Base-by-base conservation (phyloP, 2,888 invertebrate genomes). In the Erebia palarica region DNA sequence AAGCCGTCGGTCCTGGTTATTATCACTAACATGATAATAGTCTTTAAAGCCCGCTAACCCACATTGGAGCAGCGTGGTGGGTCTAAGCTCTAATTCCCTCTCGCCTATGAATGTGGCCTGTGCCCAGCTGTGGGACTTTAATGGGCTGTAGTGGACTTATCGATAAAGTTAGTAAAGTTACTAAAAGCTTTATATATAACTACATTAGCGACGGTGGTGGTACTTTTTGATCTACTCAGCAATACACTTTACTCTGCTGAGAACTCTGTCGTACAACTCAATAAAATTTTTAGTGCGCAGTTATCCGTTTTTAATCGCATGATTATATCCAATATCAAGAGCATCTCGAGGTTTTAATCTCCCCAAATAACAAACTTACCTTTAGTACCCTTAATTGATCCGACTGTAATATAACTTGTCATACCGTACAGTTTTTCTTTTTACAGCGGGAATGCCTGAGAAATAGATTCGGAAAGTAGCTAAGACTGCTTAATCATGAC, bases 281-380 rank as follows among this genome's bases (percentile, higher is more conserved):
- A 3, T 11, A 21, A 57, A 57, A 13, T 47, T 55, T 18, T 21
- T 13, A 21, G 11, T 57, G 27, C 57, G 57, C 57, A 21, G 13
- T 13, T 13, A 58, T 58, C 27, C 14, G 14, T 21, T 58, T 58
- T 58, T 58, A 58, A 27, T 27, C 14, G 27, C 14, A 14, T 58
- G 57, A 27, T 58, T 21, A 13, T 27, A 14, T 27, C 21, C 27
- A 58, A 58, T 58, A 58, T 58, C 21, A 58, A 21, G 14, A 27
- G 57, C 57, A 58, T 58, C 57, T 58, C 21, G 21, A 18, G 57
- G 21, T 21, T 57, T 57, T 21, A 21, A 57, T 57, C 57, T 21
- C 7, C 1, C 3, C 10, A 21, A 21, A 57, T 55, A 57, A 21
- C 53, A n/a, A 53, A 53, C 16, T 53, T 53, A 21, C 55, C 47